Base-by-base conservation (phyloP, 2,113 vertebrate genomes). In the Puntigrus tetrazona region DNA sequence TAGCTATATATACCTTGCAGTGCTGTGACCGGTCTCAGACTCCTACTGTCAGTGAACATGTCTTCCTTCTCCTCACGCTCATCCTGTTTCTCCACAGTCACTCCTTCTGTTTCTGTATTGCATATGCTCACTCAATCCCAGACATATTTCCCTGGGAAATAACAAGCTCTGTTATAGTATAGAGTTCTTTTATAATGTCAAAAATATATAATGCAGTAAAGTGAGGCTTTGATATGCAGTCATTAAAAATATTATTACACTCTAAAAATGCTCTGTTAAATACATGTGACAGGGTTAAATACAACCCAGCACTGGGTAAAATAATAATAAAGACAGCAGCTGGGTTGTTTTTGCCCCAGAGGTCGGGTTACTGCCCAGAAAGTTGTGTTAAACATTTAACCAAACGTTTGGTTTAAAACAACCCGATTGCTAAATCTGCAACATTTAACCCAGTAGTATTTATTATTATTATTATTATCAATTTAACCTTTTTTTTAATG, bases 81-180 rank as follows among this genome's bases (percentile, higher is more conserved):
- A 38, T 38, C 31, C 75, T 38, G 52, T 78, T 57, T 77, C 45
- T 78, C 13, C 75, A 57, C 22, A 63, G 77, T 63, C 57, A 65
- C 14, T 20, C 16, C 25, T 65, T 7, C 55, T 78, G 9, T 4
- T 27, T 14, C 57, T 79, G 3, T 45, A 27, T 45, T 29, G 36
- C 27, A 27, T 11, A 31, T 3, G 9, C 27, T 50, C 38, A 31
- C 16, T 47, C 29, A 25, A 9, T 55, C 55, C 7, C 20, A 78
- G 57, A 52, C 10, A 76, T 41, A 73, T 74, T 31, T 50, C 8
- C 22, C 8, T 78, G 50, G 22, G 22, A 41, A 43, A 45, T 73
- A 14, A 73, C 9, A 45, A 73, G 41, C 20, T 14, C 9, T 25
- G 38, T 45, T n/a, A 45, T 9, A 69, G 65, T 36, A 34, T 36